Evolutionary conservation across 2,113 vertebrate species (phyloP).

Genomic region (Chelonoidis abingdonii): DNA sequence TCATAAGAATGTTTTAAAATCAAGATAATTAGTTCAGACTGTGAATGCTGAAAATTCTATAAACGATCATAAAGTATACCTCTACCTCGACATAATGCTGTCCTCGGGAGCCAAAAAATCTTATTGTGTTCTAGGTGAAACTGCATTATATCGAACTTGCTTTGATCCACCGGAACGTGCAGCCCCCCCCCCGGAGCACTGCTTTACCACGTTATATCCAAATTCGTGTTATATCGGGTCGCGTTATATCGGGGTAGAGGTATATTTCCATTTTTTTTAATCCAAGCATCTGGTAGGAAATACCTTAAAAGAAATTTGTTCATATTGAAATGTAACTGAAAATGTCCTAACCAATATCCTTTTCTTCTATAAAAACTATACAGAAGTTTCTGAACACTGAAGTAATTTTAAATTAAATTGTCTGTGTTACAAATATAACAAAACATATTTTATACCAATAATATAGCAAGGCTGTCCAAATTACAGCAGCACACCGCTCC

Average conservation of each 20-base stretch:
- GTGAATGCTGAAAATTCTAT: not conserved
- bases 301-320: conserved; percentile 1
- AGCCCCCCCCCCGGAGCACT: no score
- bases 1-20: conserved; percentile 36
- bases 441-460: not conserved
- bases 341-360: not conserved
- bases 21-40: conserved; percentile 25
- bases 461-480: not conserved
- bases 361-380: not conserved
- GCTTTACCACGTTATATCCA: no score
- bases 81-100: no score
- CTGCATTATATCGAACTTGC: no score
- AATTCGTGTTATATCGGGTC: no score
- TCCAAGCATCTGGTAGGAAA: not conserved
- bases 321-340: conserved; percentile 9
- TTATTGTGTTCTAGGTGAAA: no score
- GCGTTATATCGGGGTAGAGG: no score
- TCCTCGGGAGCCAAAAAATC: no score
- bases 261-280: not conserved
- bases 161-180: no score
- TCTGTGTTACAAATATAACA: not conserved
- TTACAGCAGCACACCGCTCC: not conserved
- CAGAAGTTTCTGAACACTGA: not conserved
- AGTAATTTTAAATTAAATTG: not conserved
- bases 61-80: not conserved